phyloP scores from a whole-genome alignment of 2,888 invertebrate genomes.

The Neoaliturus tenellus region DNA sequence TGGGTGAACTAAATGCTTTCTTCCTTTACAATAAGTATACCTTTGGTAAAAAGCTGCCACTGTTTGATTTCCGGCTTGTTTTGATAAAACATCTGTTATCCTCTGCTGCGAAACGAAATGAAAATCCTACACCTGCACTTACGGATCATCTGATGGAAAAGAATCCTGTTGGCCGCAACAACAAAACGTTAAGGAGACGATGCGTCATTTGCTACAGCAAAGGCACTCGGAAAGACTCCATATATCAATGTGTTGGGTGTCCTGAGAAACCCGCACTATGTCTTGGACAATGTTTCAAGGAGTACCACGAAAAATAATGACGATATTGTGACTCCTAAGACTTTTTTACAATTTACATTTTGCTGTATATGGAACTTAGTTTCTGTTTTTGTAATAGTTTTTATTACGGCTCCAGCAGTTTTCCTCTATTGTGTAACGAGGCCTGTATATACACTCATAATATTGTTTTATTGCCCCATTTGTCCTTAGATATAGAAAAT shows the following conservation, averaged over 20 bases:
- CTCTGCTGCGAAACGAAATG: neutral
- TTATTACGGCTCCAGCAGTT: too few species aligned
- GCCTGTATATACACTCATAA: too few species aligned
- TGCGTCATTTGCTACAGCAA: neutral
- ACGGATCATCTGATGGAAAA: neutral
- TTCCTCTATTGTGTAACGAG: too few species aligned
- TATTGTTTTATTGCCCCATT: too few species aligned
- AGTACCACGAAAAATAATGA: neutral
- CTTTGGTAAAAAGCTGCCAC: neutral
- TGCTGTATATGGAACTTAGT: neutral
- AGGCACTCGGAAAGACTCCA: neutral
- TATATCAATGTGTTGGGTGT: neutral
- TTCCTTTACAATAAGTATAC: neutral
- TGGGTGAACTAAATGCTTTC: neutral
- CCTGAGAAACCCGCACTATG: neutral
- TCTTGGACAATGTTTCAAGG: neutral
- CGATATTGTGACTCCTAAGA: neutral
- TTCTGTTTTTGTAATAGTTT: too few species aligned
- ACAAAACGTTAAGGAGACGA: neutral
- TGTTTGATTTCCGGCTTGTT: neutral
- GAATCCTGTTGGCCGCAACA: neutral
- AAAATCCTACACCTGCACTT: neutral
- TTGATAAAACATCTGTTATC: constrained; percentile 1
- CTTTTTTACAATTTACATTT: neutral
- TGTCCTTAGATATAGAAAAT: neutral